Percentiles rank a stretch among this genome's conserved stretches.
Conservation (phyloP, 2,113 vertebrate species). For the Motacilla alba region DNA sequence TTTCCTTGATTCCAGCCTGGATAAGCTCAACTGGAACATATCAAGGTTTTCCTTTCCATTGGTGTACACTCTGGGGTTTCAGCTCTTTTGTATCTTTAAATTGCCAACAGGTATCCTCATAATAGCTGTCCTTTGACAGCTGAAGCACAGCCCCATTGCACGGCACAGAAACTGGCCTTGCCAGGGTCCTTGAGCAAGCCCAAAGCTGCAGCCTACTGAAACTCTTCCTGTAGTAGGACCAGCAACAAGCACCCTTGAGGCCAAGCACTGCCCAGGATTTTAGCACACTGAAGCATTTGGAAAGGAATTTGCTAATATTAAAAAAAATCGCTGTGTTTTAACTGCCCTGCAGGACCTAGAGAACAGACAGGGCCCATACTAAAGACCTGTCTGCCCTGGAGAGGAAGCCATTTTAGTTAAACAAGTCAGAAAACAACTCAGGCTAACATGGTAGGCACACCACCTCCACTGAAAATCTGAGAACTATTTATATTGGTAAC, state of each 20-base stretch:
- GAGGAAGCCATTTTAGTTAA: constrained; percentile 30
- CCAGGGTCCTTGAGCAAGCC: neutral
- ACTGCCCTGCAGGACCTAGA: neutral
- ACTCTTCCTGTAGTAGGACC: neutral
- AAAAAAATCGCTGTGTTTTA: neutral
- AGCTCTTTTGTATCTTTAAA: neutral
- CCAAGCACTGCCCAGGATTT: neutral
- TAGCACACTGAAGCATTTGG: neutral
- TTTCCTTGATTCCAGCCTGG: constrained; percentile 23
- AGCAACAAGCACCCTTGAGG: neutral
- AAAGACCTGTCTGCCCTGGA: neutral
- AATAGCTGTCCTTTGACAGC: neutral
- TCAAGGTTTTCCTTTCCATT: constrained; percentile 8
- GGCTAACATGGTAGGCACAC: constrained; percentile 25
- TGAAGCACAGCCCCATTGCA: neutral
- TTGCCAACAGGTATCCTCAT: neutral
- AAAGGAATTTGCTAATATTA: neutral
- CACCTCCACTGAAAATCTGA: constrained; percentile 39
- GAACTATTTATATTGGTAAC: constrained; percentile 34
- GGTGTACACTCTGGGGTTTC: neutral
- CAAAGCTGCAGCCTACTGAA: neutral
- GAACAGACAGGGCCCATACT: neutral
- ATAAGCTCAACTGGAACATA: constrained; percentile 48
- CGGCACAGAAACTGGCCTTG: neutral
- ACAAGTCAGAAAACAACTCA: constrained; percentile 3